These are phyloP conservation scores for Nesidiocoris tenuis DNA, from an alignment of 2,888 invertebrate species.

Conservation along the genomic window DNA sequence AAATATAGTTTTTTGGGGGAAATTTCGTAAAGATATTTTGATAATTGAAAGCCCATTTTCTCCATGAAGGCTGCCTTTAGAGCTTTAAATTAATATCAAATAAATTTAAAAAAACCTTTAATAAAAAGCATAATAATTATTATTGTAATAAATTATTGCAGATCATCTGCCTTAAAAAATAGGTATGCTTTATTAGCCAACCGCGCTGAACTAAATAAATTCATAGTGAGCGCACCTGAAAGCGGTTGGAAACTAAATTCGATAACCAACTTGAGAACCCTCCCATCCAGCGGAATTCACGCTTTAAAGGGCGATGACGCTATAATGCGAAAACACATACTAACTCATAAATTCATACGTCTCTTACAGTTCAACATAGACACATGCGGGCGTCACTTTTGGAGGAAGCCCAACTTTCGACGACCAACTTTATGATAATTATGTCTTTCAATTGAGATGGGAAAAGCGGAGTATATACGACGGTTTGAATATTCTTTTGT, in stretches of 20 bases:
- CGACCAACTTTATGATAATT: constrained; percentile 19
- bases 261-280: neutral
- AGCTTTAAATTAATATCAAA: too few species aligned
- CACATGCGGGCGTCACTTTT: neutral
- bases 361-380: neutral
- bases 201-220: neutral
- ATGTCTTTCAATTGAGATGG: constrained; percentile 11
- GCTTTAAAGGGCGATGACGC: neutral
- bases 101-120: too few species aligned
- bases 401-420: neutral
- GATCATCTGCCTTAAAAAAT: too few species aligned
- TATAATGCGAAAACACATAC: neutral
- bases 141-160: too few species aligned
- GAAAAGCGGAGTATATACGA: neutral
- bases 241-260: neutral
- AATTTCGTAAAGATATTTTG: too few species aligned
- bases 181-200: too few species aligned
- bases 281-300: neutral
- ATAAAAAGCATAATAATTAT: too few species aligned
- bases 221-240: too few species aligned
- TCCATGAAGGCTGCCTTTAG: too few species aligned
- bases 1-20: too few species aligned
- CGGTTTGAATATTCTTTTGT: constrained; percentile 31
- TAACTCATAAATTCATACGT: neutral
- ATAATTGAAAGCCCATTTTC: too few species aligned